Evolutionary conservation across 2,888 invertebrate genomes (phyloP).

Genomic region (Lingula anatina): DNA sequence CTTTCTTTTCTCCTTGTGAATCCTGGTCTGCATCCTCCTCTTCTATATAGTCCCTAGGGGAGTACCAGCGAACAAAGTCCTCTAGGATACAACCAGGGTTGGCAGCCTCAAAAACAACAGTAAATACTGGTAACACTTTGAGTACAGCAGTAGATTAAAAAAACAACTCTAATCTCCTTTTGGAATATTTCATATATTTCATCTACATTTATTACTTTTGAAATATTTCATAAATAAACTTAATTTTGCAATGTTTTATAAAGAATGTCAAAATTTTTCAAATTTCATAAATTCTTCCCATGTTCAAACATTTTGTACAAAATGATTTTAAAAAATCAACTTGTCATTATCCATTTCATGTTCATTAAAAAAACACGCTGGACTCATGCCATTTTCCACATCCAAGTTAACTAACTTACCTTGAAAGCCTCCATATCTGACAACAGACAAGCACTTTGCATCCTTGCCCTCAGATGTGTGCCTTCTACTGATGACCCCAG

Average conservation of each 20-base stretch:
- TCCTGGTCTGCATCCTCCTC: constrained; percentile 44
- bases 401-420: constrained; percentile 55
- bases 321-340: no score
- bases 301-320: no score
- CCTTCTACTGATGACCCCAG: constrained; percentile 80
- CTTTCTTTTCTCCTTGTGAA: no score
- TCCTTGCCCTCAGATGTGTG: constrained; percentile 77
- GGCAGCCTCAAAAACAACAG: constrained; percentile 63
- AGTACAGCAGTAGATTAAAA: neutral
- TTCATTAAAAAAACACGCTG: no score
- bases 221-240: no score
- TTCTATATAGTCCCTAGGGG: constrained; percentile 90
- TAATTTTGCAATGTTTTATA: no score
- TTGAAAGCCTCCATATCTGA: constrained; percentile 99
- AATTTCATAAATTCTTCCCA: neutral
- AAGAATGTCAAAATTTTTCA: no score
- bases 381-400: no score
- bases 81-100: constrained; percentile 86
- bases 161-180: no score
- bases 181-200: no score
- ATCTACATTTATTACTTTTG: no score
- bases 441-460: constrained; percentile 90
- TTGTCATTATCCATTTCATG: no score
- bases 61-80: constrained; percentile 98
- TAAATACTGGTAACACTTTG: neutral